phyloP scores from a whole-genome alignment of 2,113 vertebrate genomes.

The Cygnus buccinator region DNA sequence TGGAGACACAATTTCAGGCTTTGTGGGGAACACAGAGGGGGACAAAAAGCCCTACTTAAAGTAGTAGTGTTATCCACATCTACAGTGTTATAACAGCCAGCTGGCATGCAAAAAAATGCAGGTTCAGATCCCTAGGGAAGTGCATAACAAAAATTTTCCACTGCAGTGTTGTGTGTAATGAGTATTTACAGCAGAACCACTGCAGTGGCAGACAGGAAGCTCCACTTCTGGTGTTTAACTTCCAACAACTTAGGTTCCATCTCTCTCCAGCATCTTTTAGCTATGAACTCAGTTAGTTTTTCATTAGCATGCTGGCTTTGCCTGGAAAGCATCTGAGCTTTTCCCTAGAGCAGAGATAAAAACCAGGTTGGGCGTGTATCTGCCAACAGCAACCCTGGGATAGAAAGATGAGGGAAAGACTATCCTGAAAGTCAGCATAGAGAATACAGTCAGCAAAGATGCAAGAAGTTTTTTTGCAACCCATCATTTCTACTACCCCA shows the following conservation, averaged over 20 bases:
- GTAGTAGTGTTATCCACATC: not conserved
- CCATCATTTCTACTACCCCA: not conserved
- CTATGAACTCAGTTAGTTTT: not conserved
- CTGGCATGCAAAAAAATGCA: not conserved
- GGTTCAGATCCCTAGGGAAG: not conserved
- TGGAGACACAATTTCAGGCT: not conserved
- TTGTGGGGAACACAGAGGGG: not conserved
- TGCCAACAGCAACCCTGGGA: not conserved
- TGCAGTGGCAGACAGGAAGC: not conserved
- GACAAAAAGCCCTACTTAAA: no score
- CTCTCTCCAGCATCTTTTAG: not conserved
- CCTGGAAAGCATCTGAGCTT: not conserved
- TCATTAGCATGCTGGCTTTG: not conserved
- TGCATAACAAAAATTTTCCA: constrained; percentile 1
- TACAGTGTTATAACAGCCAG: not conserved
- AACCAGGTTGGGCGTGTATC: not conserved
- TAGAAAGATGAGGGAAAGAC: not conserved
- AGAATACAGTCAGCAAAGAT: not conserved
- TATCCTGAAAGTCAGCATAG: not conserved
- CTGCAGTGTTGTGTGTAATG: not conserved
- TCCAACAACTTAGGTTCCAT: not conserved
- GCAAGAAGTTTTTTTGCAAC: not conserved
- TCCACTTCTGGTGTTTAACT: not conserved
- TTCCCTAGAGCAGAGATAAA: not conserved
- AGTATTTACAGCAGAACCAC: not conserved